phyloP scores from a whole-genome alignment of 2,797 vertebrate genomes.

The Botia kubotai region DNA sequence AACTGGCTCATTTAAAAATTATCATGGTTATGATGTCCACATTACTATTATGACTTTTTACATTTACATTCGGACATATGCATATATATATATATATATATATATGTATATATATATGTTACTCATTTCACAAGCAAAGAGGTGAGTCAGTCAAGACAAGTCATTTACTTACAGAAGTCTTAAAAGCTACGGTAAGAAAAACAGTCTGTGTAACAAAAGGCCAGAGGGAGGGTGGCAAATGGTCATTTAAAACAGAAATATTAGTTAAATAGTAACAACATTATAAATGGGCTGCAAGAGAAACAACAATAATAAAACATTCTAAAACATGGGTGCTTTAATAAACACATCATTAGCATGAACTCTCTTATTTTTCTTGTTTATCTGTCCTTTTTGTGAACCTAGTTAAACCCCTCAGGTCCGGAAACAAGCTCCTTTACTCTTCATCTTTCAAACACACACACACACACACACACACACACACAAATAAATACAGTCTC shows the following conservation, averaged over 20 bases:
- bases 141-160: not conserved
- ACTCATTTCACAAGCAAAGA: not conserved
- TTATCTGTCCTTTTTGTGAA: conserved; percentile 26
- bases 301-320: not conserved
- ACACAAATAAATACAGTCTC: no score
- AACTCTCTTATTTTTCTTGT: conserved; percentile 4
- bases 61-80: not conserved
- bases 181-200: not conserved
- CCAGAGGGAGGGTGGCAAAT: not conserved
- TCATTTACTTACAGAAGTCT: not conserved
- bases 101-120: not conserved
- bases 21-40: no score
- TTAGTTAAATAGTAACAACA: not conserved
- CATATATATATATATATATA: no score
- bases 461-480: conserved; percentile 30
- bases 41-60: no score
- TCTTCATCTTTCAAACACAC: conserved; percentile 6
- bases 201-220: not conserved
- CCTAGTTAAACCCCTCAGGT: conserved; percentile 10
- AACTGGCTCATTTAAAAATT: no score
- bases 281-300: not conserved
- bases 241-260: not conserved
- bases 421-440: not conserved
- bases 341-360: conserved; percentile 1
- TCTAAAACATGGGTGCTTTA: not conserved